These are phyloP conservation scores for Neodiprion lecontei DNA, from an alignment of 1,140 invertebrate genomes.

Conservation along the genomic window DNA sequence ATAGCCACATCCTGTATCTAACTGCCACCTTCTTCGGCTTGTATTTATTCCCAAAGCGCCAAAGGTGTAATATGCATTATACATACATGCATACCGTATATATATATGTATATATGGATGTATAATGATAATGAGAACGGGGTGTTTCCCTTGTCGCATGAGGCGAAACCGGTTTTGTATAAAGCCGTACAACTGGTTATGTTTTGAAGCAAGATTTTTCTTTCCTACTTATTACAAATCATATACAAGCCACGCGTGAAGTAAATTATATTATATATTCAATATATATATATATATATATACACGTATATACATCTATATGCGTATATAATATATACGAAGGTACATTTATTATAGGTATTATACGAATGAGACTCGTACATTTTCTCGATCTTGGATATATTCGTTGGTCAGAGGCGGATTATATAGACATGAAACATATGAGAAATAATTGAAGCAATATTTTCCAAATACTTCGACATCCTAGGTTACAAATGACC, in stretches of 20 bases:
- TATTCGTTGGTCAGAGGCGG: too few relatives aligned
- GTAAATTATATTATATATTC: too few relatives aligned
- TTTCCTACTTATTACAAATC: background rate
- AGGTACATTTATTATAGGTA: too few relatives aligned
- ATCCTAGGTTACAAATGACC: background rate
- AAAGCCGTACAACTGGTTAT: conserved; percentile 6
- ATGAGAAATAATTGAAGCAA: background rate
- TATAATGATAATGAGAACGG: background rate
- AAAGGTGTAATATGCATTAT: background rate
- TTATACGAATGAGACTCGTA: too few relatives aligned
- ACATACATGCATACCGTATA: too few relatives aligned
- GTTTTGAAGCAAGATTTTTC: background rate
- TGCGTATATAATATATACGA: too few relatives aligned
- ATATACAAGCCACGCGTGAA: background rate
- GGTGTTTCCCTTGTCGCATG: background rate
- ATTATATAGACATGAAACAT: background rate
- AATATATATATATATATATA: background rate
- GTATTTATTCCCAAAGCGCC: background rate
- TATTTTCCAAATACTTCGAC: background rate
- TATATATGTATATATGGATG: too few relatives aligned
- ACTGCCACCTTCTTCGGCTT: too few relatives aligned
- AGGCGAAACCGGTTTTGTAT: background rate
- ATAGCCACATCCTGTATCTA: too few relatives aligned
- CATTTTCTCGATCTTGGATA: too few relatives aligned
- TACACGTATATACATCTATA: background rate